Evolutionary conservation across 2,888 invertebrate genomes (phyloP), one percentile per base, ranked within the genome.

Genomic region (Hemaris fuciformis): DNA sequence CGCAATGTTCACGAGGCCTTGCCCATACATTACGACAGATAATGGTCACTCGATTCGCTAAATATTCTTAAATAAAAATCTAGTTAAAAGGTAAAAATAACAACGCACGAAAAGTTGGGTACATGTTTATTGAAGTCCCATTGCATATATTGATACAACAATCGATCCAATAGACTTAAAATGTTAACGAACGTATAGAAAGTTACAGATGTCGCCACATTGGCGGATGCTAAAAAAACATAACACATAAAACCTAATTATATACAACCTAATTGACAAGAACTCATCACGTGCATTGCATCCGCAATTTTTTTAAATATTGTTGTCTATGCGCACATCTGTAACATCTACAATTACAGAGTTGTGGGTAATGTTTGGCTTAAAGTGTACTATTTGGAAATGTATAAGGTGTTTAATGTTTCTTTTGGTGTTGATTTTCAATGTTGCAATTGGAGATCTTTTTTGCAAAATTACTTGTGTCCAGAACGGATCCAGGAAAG

Each of bases 41-140:
- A n/a, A n/a, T n/a, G n/a, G n/a, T n/a, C n/a, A n/a, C n/a, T n/a
- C n/a, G n/a, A n/a, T n/a, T 38, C n/a, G n/a, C 38, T n/a, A 38
- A 13, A 1, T 3, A 43, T 18, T 20, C 1, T 20, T 0, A 18
- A 18, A 22, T 13, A n/a, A 23, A 5, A 23, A 27, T 27, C 3
- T 18, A 27, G 18, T 13, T n/a, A n/a, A 38, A 3, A 38, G 18
- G 27, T 10, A 2, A 43, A 58, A 64, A 57, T 60, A 71, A 79
- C n/a, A 74, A 79, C 66, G 66, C 62, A 62, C 57, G 58, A 41
- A 65, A 64, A 68, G 68, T 77, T 79, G 74, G 75, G 80, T 82
- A 84, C 83, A 87, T 76, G 79, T 87, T 85, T 87, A 87, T 82
- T 87, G 84, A 87, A 86, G 82, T 81, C 77, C 75, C 73, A 73